Percentiles rank a stretch among this genome's conserved stretches.
phyloP scores from a whole-genome alignment of 1,140 invertebrate genomes.

The Solenopsis invicta region DNA sequence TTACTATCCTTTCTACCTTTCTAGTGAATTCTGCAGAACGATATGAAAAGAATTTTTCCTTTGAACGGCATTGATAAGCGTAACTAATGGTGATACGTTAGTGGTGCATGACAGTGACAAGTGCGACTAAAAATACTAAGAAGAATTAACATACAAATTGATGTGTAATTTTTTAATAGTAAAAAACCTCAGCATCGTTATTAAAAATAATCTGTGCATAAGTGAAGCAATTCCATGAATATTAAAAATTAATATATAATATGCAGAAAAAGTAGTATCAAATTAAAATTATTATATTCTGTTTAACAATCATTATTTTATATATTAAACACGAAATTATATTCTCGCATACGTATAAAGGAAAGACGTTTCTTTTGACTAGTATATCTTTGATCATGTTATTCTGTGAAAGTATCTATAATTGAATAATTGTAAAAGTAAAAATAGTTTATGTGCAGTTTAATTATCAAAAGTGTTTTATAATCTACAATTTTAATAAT shows the following conservation, averaged over 20 bases:
- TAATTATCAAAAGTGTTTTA: too few relatives aligned
- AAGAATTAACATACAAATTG: conserved; percentile 15
- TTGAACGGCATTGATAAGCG: neutral
- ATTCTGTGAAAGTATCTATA: too few relatives aligned
- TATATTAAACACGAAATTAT: too few relatives aligned
- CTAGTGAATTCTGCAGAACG: conserved; percentile 15
- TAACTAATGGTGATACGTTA: neutral
- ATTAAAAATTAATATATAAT: neutral
- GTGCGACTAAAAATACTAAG: neutral
- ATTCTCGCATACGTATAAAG: too few relatives aligned
- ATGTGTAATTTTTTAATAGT: neutral
- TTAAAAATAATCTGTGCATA: neutral
- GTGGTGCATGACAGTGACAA: neutral
- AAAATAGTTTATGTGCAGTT: too few relatives aligned
- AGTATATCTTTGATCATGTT: too few relatives aligned
- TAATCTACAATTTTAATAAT: too few relatives aligned
- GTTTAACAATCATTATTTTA: too few relatives aligned
- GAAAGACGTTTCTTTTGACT: too few relatives aligned
- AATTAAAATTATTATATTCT: too few relatives aligned
- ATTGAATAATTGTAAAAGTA: too few relatives aligned
- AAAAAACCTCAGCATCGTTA: neutral
- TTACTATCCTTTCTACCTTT: neutral
- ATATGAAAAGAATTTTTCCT: neutral
- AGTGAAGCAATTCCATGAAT: neutral
- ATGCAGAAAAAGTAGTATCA: neutral